These are phyloP conservation scores for Cristatella mucedo DNA, from an alignment of 2,888 invertebrate genomes.

Conservation along the genomic window DNA sequence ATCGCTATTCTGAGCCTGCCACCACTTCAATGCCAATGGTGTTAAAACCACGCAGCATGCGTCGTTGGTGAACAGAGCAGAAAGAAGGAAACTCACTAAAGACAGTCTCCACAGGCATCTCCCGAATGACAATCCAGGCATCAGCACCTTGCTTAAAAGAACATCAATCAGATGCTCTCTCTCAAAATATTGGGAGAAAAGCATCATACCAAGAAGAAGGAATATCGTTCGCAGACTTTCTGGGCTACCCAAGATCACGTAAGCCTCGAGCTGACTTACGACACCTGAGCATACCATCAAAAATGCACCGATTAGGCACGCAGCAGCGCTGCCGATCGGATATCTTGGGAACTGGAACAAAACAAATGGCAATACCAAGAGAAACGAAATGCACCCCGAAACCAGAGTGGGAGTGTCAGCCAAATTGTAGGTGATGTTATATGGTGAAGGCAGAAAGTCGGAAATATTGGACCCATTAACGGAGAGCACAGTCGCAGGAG, in stretches of 20 bases:
- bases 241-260: conserved; percentile 13
- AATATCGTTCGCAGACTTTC: conserved; percentile 14
- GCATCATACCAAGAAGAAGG: conserved; percentile 17
- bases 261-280: conserved; percentile 14
- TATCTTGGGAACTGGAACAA: conserved; percentile 14
- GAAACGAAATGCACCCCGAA: conserved; percentile 13
- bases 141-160: conserved; percentile 13
- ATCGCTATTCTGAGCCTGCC: conserved; percentile 16
- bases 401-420: conserved; percentile 13
- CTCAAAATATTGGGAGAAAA: conserved; percentile 16
- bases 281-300: conserved; percentile 15
- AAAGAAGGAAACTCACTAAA: conserved; percentile 13
- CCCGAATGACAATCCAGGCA: conserved; percentile 11
- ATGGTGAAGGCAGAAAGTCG: no score
- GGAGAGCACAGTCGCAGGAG: no score
- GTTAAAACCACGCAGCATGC: conserved; percentile 15
- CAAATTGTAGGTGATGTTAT: no score
- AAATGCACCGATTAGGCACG: conserved; percentile 15
- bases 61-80: conserved; percentile 17
- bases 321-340: conserved; percentile 15
- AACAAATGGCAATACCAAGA: conserved; percentile 15
- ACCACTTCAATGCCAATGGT: conserved; percentile 15
- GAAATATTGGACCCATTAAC: no score
- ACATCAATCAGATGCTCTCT: conserved; percentile 14
- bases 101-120: conserved; percentile 15